These are phyloP conservation scores for Prunella strophiata DNA, from an alignment of 2,797 vertebrate species.

Conservation along the genomic window DNA sequence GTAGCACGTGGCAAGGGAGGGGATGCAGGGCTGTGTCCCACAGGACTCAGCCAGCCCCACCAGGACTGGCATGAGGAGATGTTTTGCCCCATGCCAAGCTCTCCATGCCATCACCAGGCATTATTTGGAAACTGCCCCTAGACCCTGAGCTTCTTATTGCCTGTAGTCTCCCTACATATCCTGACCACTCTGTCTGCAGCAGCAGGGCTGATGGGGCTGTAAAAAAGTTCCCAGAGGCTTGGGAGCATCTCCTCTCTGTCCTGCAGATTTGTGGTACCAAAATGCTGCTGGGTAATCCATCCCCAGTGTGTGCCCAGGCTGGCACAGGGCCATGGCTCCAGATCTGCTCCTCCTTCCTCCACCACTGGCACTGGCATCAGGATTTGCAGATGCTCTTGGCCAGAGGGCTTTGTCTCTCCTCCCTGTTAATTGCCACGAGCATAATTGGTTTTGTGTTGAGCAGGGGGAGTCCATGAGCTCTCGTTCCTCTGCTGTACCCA, in stretches of 20 bases:
- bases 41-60: background rate
- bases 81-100: background rate
- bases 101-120: background rate
- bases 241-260: background rate
- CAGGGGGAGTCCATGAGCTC: background rate
- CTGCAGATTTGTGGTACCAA: background rate
- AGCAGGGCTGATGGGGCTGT: background rate
- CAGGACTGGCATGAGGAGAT: background rate
- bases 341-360: background rate
- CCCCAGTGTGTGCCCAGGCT: background rate
- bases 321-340: background rate
- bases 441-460: background rate
- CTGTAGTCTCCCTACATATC: background rate
- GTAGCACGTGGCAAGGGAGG: background rate
- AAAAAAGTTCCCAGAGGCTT: background rate
- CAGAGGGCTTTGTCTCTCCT: background rate
- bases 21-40: background rate
- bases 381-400: constrained; percentile 6
- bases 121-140: background rate
- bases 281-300: background rate
- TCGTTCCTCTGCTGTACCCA: background rate
- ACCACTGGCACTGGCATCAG: background rate
- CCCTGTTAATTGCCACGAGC: background rate
- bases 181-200: background rate
- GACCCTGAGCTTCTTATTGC: background rate